Conservation (phyloP, 2,888 invertebrate species). For the Papilio demoleus region DNA sequence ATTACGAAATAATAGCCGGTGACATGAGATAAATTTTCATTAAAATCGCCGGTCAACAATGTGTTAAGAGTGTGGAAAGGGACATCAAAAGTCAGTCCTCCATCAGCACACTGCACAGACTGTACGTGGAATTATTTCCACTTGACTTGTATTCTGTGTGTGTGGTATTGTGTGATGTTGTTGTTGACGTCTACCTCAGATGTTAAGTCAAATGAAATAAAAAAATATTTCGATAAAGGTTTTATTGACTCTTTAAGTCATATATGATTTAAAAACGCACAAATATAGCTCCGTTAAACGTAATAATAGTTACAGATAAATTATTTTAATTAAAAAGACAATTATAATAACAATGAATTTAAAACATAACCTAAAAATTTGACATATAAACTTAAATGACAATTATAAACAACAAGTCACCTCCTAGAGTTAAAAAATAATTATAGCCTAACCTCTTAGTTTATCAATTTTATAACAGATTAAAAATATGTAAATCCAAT, state of each 20-base stretch:
- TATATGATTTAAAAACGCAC: slow-evolving; percentile 29
- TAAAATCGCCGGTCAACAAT: too few species aligned
- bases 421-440: slow-evolving; percentile 58
- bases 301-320: neutral
- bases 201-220: neutral
- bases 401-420: slow-evolving; percentile 58
- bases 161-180: too few species aligned
- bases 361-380: slow-evolving; percentile 4
- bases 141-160: too few species aligned
- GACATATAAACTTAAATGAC: neutral
- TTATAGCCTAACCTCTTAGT: neutral
- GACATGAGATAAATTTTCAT: too few species aligned
- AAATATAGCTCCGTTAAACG: slow-evolving; percentile 17
- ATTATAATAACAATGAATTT: slow-evolving; percentile 9
- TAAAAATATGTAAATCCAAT: slow-evolving; percentile 24
- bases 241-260: slow-evolving; percentile 36
- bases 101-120: too few species aligned
- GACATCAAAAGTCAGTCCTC: too few species aligned
- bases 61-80: too few species aligned
- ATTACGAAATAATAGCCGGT: too few species aligned
- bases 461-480: neutral
- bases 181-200: too few species aligned
- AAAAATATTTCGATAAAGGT: neutral
- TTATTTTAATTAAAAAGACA: neutral
- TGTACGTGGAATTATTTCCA: too few species aligned